A percentile compares a stretch with the other conserved stretches of the same genome.
Evolutionary conservation across 1,140 invertebrate species (phyloP).

Genomic region (Zaprionus taronus): DNA sequence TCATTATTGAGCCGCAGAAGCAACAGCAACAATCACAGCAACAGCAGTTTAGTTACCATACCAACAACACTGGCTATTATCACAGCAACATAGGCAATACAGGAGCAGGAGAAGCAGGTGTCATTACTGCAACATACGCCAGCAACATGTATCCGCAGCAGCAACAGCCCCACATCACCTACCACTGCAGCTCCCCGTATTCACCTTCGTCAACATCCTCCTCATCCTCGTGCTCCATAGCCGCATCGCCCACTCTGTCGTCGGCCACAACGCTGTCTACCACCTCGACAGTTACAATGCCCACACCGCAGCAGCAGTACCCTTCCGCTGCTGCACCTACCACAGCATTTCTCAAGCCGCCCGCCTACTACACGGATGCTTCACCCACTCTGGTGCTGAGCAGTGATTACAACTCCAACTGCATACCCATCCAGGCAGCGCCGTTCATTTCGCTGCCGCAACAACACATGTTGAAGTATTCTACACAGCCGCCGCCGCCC

Average conservation of each 20-base stretch:
- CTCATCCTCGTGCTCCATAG: slow-evolving; percentile 81
- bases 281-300: slow-evolving; percentile 79
- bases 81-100: slow-evolving; percentile 45
- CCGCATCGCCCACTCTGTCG: slow-evolving; percentile 77
- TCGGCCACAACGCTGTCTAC: slow-evolving; percentile 78
- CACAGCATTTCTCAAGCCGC: slow-evolving; percentile 72
- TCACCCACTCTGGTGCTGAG: slow-evolving; percentile 77
- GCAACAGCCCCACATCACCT: slow-evolving; percentile 69
- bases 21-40: slow-evolving; percentile 56
- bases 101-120: slow-evolving; percentile 48
- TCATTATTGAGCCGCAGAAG: slow-evolving; percentile 79
- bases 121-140: slow-evolving; percentile 46
- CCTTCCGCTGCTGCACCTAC: slow-evolving; percentile 45
- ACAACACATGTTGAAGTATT: slow-evolving; percentile 72
- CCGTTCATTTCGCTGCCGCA: slow-evolving; percentile 74
- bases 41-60: slow-evolving; percentile 58
- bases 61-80: slow-evolving; percentile 38
- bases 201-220: slow-evolving; percentile 81
- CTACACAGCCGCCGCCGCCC: slow-evolving; percentile 53
- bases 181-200: slow-evolving; percentile 79
- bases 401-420: slow-evolving; percentile 80
- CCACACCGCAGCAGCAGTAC: slow-evolving; percentile 75
- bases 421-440: slow-evolving; percentile 80
- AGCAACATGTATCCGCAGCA: slow-evolving; percentile 66
- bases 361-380: slow-evolving; percentile 69